Evolutionary conservation across 2,888 invertebrate genomes (phyloP).

Genomic region (Nomada hirtipes): DNA sequence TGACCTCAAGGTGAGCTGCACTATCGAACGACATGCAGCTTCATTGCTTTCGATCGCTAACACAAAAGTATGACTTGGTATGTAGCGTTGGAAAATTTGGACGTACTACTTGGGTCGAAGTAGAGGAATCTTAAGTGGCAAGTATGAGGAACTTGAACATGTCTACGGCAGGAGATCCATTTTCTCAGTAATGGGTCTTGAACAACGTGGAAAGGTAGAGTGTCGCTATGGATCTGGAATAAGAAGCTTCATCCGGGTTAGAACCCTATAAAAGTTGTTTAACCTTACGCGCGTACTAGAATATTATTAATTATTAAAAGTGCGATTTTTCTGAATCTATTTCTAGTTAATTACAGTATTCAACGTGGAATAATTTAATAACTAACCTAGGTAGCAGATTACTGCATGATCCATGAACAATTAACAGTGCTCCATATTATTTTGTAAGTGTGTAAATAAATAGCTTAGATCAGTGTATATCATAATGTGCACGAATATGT

Average conservation of each 20-base stretch:
- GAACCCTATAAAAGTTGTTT: not conserved
- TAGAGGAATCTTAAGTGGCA: slow-evolving; percentile 1
- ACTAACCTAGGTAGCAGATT: too few species aligned
- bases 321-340: too few species aligned
- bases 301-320: not conserved
- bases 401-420: too few species aligned
- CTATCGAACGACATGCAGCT: not conserved
- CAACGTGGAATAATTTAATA: too few species aligned
- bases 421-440: too few species aligned
- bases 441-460: too few species aligned
- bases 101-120: not conserved
- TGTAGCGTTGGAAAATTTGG: slow-evolving; percentile 11
- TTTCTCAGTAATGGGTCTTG: not conserved
- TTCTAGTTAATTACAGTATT: too few species aligned
- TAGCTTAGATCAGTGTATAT: too few species aligned
- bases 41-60: not conserved
- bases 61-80: not conserved
- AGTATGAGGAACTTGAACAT: slow-evolving; percentile 10
- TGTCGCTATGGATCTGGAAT: not conserved
- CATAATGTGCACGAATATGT: too few species aligned
- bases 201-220: not conserved
- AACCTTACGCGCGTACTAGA: not conserved
- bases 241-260: not conserved
- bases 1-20: not conserved
- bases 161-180: slow-evolving; percentile 2